phyloP scores from a whole-genome alignment of 2,888 invertebrate genomes.

The Noctuana brunneofusca region DNA sequence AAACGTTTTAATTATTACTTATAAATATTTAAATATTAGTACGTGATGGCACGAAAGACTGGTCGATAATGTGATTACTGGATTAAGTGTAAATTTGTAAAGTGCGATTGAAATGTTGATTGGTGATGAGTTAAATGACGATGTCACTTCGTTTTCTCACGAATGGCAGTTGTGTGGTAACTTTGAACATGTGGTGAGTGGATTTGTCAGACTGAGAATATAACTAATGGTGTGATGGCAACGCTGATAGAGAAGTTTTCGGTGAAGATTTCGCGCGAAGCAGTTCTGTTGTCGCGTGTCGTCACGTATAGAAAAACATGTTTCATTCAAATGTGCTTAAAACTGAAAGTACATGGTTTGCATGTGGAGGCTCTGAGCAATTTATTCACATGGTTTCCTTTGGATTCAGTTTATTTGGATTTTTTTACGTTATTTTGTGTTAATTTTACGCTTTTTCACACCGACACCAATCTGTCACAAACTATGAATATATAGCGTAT shows the following conservation, averaged over 20 bases:
- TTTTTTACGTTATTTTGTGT: background rate
- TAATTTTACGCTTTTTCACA: no score
- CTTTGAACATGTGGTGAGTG: background rate
- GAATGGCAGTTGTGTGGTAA: background rate
- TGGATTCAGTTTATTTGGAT: background rate
- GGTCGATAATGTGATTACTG: constrained; percentile 22
- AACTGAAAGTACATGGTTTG: background rate
- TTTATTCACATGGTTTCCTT: background rate
- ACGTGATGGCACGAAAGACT: constrained; percentile 32
- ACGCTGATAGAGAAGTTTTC: no score
- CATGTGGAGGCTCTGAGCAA: background rate
- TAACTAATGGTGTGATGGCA: no score
- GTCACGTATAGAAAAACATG: constrained; percentile 19
- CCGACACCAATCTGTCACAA: no score
- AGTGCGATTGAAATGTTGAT: background rate
- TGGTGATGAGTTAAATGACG: background rate
- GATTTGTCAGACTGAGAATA: constrained; percentile 9
- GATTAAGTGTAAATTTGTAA: constrained; percentile 9
- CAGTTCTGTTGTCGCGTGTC: constrained; percentile 13
- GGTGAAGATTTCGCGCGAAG: background rate
- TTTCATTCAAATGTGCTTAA: background rate
- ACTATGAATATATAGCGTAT: no score
- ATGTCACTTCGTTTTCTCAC: background rate
- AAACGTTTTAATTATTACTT: background rate
- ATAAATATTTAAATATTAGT: constrained; percentile 8